A percentile compares a stretch with the other conserved stretches of the same genome.
phyloP scores from a whole-genome alignment of 2,888 invertebrate genomes.

The Campopleginae sp. region DNA sequence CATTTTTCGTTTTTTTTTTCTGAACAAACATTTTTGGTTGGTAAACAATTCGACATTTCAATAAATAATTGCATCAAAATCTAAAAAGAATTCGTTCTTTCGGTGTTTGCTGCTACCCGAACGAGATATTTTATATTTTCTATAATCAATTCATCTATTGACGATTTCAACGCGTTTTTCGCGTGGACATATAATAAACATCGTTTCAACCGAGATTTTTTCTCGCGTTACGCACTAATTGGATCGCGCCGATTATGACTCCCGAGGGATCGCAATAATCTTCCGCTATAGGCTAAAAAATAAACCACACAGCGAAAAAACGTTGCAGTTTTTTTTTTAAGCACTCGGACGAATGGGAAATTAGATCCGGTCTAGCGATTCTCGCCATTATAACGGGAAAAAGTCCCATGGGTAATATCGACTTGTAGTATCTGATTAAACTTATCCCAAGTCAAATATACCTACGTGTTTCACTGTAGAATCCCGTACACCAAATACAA shows the following conservation, averaged over 20 bases:
- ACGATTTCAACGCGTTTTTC: neutral
- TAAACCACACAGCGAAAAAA: neutral
- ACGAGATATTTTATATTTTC: neutral
- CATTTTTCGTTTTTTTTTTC: no score
- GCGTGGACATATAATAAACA: neutral
- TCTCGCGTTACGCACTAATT: neutral
- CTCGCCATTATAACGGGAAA: conserved; percentile 22
- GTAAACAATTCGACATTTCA: no score
- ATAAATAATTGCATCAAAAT: neutral
- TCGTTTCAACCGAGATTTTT: neutral
- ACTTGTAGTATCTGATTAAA: conserved; percentile 60
- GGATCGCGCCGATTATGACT: neutral
- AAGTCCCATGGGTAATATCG: conserved; percentile 54
- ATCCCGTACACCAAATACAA: conserved; percentile 60
- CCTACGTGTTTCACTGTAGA: conserved; percentile 35
- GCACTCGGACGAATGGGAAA: conserved; percentile 19
- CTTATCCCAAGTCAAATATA: conserved; percentile 41
- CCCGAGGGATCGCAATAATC: neutral
- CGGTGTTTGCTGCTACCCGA: neutral
- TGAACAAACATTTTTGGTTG: no score
- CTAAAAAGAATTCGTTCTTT: neutral
- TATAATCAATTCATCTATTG: neutral
- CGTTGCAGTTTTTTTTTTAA: conserved; percentile 12
- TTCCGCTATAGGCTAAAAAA: neutral
- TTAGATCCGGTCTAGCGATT: conserved; percentile 28